A percentile compares a stretch with the other conserved stretches of the same genome.
phyloP scores from a whole-genome alignment of 2,888 invertebrate genomes.

The Eilema griseolum region DNA sequence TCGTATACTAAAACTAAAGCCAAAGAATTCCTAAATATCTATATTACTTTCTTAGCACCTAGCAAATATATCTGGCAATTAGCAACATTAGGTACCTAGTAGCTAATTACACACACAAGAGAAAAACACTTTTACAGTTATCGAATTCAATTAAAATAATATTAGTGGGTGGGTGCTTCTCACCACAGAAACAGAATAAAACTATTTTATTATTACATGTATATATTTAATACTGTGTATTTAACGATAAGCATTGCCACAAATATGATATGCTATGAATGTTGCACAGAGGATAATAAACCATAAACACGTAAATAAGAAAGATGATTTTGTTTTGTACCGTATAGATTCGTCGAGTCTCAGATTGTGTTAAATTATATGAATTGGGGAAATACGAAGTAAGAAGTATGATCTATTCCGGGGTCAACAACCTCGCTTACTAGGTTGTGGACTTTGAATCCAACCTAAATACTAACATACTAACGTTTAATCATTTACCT shows the following conservation, averaged over 20 bases:
- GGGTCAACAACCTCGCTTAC: neutral
- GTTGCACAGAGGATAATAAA: neutral
- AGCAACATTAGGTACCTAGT: no score
- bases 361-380: neutral
- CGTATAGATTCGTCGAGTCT: neutral
- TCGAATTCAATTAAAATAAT: no score
- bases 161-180: no score
- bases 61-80: no score
- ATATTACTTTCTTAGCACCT: no score
- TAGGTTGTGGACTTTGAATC: neutral
- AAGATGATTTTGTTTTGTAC: neutral
- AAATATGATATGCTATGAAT: neutral
- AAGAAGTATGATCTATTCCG: neutral
- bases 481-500: neutral
- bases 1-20: no score
- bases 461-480: neutral
- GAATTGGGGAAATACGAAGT: neutral
- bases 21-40: no score
- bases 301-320: neutral
- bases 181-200: no score
- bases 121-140: no score
- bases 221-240: neutral
- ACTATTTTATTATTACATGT: no score
- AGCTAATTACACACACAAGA: no score
- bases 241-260: slow-evolving; percentile 1